Evolutionary conservation across 2,888 invertebrate species (phyloP), one percentile per base, ranked within the genome.

Genomic region (Gibbula magus): DNA sequence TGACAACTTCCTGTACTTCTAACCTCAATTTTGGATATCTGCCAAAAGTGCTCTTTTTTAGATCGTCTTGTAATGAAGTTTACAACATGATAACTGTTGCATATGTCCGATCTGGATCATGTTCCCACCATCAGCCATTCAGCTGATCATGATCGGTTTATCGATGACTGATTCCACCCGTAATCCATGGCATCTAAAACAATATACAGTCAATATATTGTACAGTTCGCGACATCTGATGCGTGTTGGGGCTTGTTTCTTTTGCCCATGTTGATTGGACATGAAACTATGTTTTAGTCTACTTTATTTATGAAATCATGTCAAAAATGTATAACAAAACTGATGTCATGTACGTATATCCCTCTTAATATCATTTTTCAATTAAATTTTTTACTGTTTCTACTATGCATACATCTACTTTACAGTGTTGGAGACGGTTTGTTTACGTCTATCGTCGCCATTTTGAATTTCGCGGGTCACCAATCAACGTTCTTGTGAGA

Each of bases 391-490:
- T n/a, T 3, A 67, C 5, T 66, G 2, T 67, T 2, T 67, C 18
- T 22, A n/a, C 35, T 29, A 35, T 67, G 1, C 35, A 67, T 67
- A n/a, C 67, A 67, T 29, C 16, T 3, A 35, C 13, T 45, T 45
- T 10, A 10, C 45, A 45, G 45, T 45, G 45, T 45, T 45, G 10
- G 45, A 35, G 20, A 25, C 16, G 7, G 74, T 45, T 74, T 75
- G 52, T 75, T 51, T 54, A 52, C 53, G 32, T 32, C 54, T 18
- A 5, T 8, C n/a, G 54, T 54, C 25, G 75, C 75, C 75, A 75
- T 75, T 75, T 75, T 75, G 75, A 75, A 75, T 29, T 54, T 25
- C 53, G 32, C 75, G 75, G 54, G 54, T 25, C 20, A 32, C 29
- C 22, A 35, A 54, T 54, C 32, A 52, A 25, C 75, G 54, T 16